phyloP scores from a whole-genome alignment of 1,140 invertebrate genomes.

The Tetragnatha versicolor region DNA sequence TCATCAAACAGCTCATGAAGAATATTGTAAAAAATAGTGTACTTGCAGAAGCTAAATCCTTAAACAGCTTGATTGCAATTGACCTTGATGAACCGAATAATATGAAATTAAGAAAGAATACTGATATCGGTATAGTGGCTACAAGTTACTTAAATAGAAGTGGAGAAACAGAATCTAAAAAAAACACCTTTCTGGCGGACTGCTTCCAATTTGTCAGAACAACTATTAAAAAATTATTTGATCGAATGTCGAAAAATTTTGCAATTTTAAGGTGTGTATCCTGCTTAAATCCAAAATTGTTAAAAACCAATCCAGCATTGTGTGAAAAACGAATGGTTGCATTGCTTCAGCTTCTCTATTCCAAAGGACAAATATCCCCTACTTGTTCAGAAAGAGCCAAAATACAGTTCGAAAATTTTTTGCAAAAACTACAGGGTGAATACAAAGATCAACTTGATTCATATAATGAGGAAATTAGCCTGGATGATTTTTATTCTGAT shows the following conservation, averaged over 20 bases:
- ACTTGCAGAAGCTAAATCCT: background rate
- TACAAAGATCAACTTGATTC: background rate
- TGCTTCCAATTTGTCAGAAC: background rate
- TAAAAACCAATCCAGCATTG: background rate
- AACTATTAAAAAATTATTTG: background rate
- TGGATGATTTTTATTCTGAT: no score
- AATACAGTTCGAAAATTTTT: no score
- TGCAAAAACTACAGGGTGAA: background rate
- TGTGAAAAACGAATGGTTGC: no score
- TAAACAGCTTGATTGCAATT: background rate
- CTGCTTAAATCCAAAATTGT: background rate
- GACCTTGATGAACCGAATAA: no score
- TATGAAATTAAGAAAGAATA: no score
- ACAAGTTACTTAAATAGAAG: background rate
- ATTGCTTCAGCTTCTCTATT: no score
- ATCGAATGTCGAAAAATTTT: conserved; percentile 1
- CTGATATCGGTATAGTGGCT: no score
- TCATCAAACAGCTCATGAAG: background rate
- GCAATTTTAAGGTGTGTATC: background rate
- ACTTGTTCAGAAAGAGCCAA: background rate
- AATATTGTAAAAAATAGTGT: background rate
- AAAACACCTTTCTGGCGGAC: background rate
- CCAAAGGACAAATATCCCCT: background rate
- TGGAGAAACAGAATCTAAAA: background rate
- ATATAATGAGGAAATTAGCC: background rate